Base-by-base conservation (phyloP, 1,140 invertebrate species). In the Zaprionus vittiger region DNA sequence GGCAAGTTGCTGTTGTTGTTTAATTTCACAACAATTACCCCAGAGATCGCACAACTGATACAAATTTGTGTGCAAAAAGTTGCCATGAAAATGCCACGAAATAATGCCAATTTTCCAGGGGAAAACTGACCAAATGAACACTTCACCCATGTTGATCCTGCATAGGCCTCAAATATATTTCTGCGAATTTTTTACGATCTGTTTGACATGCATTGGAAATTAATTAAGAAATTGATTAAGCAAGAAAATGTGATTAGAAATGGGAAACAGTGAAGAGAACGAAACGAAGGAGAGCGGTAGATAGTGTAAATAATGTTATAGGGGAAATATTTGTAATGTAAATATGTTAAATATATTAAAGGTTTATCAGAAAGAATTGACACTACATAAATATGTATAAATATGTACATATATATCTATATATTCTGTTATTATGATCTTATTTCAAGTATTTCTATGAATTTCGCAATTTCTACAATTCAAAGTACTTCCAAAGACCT, bases 21-120 rank as follows among this genome's bases (percentile, higher is more conserved):
- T 73, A 62, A 73, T 77, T 77, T 66, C 74, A 55, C 73, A 66
- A 65, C 59, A 74, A 74, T 63, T 74, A 74, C 55, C 68, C 62
- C 41, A 41, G 70, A 73, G 62, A 73, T 62, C 34, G n/a, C 59
- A 28, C 67, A 57, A 70, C 47, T 69, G 72, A 69, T 44, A 22
- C 17, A 73, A 68, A 52, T 62, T 56, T 71, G 17, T 56, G 17
- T 2, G 55, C 55, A 20, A 49, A 34, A 22, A 65, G 14, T 31
- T n/a, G 20, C 14, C 26, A 9, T 49, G 20, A 52, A 52, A 52
- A 52, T 22, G 38, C 11, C 47, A 20, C n/a, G 47, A 49, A 49
- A 49, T 49, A 20, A 49, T 31, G 26, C 26, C 54, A 56, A 56
- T 56, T 56, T 56, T 56, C 54, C 5, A 47, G 41, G 41, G 11